These are phyloP conservation scores for Cryptotis parvus DNA, from an alignment of 2,113 vertebrate species.

Conservation along the genomic window DNA sequence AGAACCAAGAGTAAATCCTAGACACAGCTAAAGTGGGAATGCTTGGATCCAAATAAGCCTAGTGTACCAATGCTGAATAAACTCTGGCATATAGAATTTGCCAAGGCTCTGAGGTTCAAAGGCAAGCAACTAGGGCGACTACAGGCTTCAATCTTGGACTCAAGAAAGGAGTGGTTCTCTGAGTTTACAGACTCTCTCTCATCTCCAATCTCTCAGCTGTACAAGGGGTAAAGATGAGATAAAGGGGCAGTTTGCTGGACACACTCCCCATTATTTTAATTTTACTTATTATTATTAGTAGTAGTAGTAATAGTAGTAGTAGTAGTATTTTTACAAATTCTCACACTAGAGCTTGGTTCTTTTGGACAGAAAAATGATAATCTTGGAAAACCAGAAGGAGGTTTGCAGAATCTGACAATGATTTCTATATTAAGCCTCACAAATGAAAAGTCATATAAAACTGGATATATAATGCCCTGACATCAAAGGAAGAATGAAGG, in stretches of 20 bases:
- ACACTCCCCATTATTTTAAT: neutral
- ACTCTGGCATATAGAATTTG: neutral
- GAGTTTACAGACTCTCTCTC: neutral
- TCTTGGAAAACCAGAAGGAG: constrained; percentile 46
- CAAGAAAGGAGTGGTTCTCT: neutral
- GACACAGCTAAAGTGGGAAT: too few species aligned
- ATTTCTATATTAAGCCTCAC: constrained; percentile 58
- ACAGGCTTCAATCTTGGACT: neutral
- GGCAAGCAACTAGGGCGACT: neutral
- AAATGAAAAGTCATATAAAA: constrained; percentile 74
- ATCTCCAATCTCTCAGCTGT: fast-evolving
- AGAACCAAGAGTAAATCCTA: too few species aligned
- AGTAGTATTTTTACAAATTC: constrained; percentile 14
- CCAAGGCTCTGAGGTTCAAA: constrained; percentile 5
- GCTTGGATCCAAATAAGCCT: too few species aligned
- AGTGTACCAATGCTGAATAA: neutral
- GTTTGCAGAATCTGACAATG: constrained; percentile 21
- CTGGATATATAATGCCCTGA: constrained; percentile 59
- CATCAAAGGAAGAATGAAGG: constrained; percentile 67
- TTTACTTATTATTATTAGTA: neutral
- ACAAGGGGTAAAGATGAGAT: too few species aligned
- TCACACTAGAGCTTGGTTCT: constrained; percentile 37
- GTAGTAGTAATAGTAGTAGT: too few species aligned
- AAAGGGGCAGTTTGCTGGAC: neutral
- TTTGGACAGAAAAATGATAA: constrained; percentile 59